Base-by-base conservation (phyloP, 1,140 invertebrate species). In the Brachystomella parvula region DNA sequence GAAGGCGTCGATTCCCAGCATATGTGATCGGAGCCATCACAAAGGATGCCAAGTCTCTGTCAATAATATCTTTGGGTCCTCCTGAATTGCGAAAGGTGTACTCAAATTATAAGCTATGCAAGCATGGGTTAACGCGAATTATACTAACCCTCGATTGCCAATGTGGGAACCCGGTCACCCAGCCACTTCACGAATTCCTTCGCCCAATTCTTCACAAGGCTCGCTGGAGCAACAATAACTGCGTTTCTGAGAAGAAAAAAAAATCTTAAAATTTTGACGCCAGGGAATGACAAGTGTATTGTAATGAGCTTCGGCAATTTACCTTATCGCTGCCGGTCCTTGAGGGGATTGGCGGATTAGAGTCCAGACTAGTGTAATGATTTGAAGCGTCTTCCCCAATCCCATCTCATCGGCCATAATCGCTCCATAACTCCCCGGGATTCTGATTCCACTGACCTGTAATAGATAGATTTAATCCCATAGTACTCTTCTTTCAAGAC, bases 361-460 rank as follows among this genome's bases (percentile, higher is more conserved):
- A 9, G 96, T 98, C 95, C 95, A 99, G 19, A 98, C 79, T 6
- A 99, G 79, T 1, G 95, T 92, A 67, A 99, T 97, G 77, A 96
- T 99, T 77, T 99, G 97, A 12, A 99, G 79, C 9, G 97, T 99
- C 79, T 99, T 99, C 1, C 96, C 96, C 3, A 89, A 71, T 32
- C 90, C 94, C 95, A 98, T 98, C 85, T 98, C 95, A 81, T 98
- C 95, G 31, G 95, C 95, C 95, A 98, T 98, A 44, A 98, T 98
- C 75, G 95, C 98, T 1, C 96, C 95, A 81, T 85, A 90, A 67
- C 88, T 89, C 72, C 85, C 82, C 68, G 90, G 87, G 68, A 98
- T 96, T 75, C 91, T 86, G 66, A 83, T 80, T 19, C 96, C 97
- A 33, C 91, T 97, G 1, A 98, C 49, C 49, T 53, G 24, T 15